phyloP scores from a whole-genome alignment of 2,888 invertebrate genomes.

The Metalampra italica region DNA sequence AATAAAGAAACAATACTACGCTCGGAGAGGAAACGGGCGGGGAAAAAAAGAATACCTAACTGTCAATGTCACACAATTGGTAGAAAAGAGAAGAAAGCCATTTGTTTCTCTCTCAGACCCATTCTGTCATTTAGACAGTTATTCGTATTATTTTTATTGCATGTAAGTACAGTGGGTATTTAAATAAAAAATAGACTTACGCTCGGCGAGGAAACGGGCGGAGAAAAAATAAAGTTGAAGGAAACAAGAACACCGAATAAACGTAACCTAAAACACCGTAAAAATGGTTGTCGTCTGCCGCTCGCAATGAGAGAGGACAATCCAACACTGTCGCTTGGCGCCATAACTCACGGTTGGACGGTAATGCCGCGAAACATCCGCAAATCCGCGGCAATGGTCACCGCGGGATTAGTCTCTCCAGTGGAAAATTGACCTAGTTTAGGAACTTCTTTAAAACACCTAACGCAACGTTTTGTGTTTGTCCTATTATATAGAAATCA shows the following conservation, averaged over 20 bases:
- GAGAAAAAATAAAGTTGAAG: background rate
- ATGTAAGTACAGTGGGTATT: no score
- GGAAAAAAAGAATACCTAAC: no score
- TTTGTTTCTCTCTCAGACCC: no score
- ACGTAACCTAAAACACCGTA: background rate
- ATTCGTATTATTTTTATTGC: no score
- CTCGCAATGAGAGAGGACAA: background rate
- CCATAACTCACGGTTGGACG: conserved; percentile 15
- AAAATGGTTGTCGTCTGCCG: background rate
- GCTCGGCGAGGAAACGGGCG: background rate
- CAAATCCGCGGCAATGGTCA: background rate
- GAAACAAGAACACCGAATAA: background rate
- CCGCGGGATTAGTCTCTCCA: background rate
- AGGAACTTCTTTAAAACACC: background rate
- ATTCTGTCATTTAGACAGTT: no score
- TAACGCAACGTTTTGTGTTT: no score
- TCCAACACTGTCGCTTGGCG: background rate
- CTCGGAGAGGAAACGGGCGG: no score
- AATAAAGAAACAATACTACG: no score
- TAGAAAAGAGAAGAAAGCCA: no score
- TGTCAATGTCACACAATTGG: no score
- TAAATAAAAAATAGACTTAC: no score
- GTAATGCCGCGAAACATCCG: background rate
- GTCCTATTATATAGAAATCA: no score
- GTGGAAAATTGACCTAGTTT: background rate